Evolutionary conservation across 2,797 vertebrate genomes (phyloP).

Genomic region (Furcifer pardalis): DNA sequence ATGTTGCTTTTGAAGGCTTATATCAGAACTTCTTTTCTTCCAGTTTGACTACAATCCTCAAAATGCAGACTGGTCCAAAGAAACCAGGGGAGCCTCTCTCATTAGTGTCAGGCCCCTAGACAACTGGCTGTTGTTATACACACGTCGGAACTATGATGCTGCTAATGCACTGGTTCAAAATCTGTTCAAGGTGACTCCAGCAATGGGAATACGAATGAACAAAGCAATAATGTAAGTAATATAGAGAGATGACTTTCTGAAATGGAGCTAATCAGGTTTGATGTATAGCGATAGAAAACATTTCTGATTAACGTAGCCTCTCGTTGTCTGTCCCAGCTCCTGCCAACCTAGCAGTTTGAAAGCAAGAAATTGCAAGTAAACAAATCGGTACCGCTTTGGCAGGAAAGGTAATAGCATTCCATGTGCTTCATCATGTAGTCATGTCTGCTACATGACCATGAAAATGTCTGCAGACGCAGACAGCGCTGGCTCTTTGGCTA

Average conservation of each 20-base stretch:
- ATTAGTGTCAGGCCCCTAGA: slow-evolving; percentile 80
- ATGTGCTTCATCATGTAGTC: no score
- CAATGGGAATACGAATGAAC: slow-evolving; percentile 85
- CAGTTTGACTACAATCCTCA: slow-evolving; percentile 87
- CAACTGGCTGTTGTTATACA: slow-evolving; percentile 88
- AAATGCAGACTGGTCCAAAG: slow-evolving; percentile 89
- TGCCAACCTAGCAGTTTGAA: no score
- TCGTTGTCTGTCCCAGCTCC: no score
- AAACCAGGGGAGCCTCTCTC: slow-evolving; percentile 83
- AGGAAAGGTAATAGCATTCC: no score
- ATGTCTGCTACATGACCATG: no score
- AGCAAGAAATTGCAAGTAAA: no score
- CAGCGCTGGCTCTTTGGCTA: no score
- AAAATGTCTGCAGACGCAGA: no score
- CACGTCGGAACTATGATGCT: slow-evolving; percentile 78
- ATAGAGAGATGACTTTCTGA: background rate
- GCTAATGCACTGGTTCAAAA: slow-evolving; percentile 83
- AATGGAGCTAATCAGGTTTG: background rate
- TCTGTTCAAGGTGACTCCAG: slow-evolving; percentile 82
- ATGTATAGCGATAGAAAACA: background rate
- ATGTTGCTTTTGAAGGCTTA: background rate
- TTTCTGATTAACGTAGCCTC: no score
- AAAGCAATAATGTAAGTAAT: slow-evolving; percentile 83
- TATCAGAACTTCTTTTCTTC: slow-evolving; percentile 33
- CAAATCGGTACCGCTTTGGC: no score